These are phyloP conservation scores for Formica exsecta DNA, from an alignment of 1,140 invertebrate genomes.

Conservation along the genomic window DNA sequence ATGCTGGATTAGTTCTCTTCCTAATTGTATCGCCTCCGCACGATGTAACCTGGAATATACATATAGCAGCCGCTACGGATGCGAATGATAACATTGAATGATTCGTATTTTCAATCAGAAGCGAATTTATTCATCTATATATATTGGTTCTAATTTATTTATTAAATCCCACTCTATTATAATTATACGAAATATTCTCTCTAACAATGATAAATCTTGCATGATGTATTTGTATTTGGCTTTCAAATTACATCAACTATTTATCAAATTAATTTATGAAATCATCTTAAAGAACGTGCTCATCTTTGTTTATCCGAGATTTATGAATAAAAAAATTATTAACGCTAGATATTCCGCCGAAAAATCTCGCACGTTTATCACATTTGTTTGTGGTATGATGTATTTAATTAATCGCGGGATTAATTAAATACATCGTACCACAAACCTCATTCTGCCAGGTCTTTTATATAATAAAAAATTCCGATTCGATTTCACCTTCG, in stretches of 20 bases:
- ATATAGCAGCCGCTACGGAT: too few relatives aligned
- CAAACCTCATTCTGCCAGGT: neutral
- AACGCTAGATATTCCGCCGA: neutral
- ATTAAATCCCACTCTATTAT: neutral
- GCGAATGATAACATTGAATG: neutral
- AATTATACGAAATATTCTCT: neutral
- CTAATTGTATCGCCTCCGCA: conserved; percentile 40
- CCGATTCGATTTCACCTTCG: conserved; percentile 13
- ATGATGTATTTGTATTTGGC: neutral
- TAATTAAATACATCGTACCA: too few relatives aligned
- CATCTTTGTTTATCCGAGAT: neutral
- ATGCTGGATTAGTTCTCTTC: neutral
- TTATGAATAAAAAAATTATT: conserved; percentile 18
- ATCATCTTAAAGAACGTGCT: neutral
- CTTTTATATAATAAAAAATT: conserved; percentile 22
- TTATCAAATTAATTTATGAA: neutral
- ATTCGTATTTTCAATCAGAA: neutral
- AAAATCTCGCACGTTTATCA: conserved; percentile 16
- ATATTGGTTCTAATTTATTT: neutral
- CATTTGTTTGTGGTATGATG: neutral
- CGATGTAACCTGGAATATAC: too few relatives aligned
- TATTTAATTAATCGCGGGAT: too few relatives aligned
- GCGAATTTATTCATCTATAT: neutral
- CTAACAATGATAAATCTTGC: neutral
- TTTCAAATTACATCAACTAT: neutral